phyloP scores from a whole-genome alignment of 2,113 vertebrate genomes.

The Carettochelys insculpta region DNA sequence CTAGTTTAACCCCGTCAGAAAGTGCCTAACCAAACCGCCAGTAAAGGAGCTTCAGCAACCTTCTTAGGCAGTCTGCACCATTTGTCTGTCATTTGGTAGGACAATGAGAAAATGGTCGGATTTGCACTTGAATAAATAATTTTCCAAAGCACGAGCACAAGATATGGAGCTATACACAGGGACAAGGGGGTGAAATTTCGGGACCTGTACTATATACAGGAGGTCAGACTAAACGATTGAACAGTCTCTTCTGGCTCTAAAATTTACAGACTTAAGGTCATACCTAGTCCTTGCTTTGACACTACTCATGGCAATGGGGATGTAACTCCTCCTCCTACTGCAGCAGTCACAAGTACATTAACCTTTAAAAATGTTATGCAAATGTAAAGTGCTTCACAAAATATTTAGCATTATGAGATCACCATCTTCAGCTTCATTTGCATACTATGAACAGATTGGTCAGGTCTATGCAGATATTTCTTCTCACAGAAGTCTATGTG shows the following conservation, averaged over 20 bases:
- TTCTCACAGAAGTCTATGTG: neutral
- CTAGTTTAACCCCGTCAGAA: neutral
- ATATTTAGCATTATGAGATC: neutral
- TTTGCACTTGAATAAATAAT: no score
- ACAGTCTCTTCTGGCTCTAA: neutral
- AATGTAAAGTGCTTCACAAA: neutral
- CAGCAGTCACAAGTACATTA: neutral
- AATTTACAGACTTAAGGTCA: neutral
- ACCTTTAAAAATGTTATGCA: neutral
- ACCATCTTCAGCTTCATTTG: neutral
- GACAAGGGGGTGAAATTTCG: neutral
- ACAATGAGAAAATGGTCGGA: no score
- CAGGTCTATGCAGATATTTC: no score
- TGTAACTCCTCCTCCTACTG: neutral
- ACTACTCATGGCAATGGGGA: neutral
- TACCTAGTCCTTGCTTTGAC: neutral
- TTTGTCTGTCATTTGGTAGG: neutral
- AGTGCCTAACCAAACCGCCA: neutral
- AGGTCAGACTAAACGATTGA: neutral
- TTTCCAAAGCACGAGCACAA: no score
- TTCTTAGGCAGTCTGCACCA: neutral
- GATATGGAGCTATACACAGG: neutral
- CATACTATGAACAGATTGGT: neutral
- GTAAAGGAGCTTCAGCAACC: neutral
- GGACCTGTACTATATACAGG: neutral